phyloP scores from a whole-genome alignment of 2,888 invertebrate species.

The Tachina grossa region DNA sequence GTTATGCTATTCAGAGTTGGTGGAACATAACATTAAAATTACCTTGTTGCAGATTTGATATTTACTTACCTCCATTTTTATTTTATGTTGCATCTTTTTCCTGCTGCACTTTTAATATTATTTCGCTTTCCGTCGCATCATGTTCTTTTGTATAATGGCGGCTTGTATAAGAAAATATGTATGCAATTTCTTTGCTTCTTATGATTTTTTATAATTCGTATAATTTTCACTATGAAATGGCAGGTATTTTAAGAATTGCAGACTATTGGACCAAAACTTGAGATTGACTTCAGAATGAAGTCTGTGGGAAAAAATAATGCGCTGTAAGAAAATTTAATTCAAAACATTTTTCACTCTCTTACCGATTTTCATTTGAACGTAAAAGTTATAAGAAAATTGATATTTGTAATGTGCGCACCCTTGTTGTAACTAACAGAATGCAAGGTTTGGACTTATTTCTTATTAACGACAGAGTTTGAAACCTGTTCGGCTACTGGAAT shows the following conservation, averaged over 20 bases:
- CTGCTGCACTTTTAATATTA: conserved; percentile 45
- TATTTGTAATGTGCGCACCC: too few species aligned
- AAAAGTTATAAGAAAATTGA: too few species aligned
- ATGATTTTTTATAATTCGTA: conserved; percentile 62
- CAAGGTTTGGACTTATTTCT: too few species aligned
- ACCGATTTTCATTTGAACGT: too few species aligned
- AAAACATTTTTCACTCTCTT: too few species aligned
- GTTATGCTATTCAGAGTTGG: conserved; percentile 43
- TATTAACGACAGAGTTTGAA: too few species aligned
- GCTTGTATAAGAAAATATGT: conserved; percentile 55
- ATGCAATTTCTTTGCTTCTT: conserved; percentile 42
- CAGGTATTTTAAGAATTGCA: not conserved
- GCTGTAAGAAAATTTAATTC: too few species aligned
- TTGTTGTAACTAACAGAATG: too few species aligned
- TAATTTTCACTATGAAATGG: conserved; percentile 11
- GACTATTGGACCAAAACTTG: not conserved
- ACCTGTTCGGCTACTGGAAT: too few species aligned
- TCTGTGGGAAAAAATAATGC: not conserved
- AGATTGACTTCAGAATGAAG: not conserved
- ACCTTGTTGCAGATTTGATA: conserved; percentile 52
- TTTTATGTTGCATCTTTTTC: conserved; percentile 38
- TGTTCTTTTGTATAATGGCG: conserved; percentile 63
- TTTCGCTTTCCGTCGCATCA: conserved; percentile 17
- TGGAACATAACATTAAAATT: conserved; percentile 65
- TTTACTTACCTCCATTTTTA: conserved; percentile 56